Conservation (phyloP, 2,797 vertebrate genomes). For the Micromesistius poutassou region DNA sequence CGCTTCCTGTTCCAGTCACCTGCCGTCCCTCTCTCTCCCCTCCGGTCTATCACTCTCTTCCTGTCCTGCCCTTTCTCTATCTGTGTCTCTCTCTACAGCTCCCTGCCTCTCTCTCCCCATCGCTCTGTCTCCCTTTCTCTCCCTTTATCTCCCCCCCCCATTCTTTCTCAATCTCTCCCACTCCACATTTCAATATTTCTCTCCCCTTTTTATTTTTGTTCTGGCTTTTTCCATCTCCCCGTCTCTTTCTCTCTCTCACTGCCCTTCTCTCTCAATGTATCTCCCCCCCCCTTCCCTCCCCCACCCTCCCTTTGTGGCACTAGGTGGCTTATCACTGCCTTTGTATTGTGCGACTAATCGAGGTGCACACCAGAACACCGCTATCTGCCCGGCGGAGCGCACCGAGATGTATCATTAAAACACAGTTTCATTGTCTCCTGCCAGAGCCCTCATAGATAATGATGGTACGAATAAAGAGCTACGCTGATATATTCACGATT, state of each 20-base stretch:
- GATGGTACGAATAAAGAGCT: background rate
- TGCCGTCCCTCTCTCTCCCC: background rate
- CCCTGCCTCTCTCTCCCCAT: slow-evolving; percentile 9
- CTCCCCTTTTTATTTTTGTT: slow-evolving; percentile 4
- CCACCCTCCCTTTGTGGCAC: background rate
- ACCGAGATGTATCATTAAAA: background rate
- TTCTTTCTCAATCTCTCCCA: background rate
- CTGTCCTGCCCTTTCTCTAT: background rate
- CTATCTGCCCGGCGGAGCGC: background rate
- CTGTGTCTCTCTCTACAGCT: background rate
- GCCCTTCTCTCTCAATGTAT: too few relatives aligned
- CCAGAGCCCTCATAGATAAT: background rate
- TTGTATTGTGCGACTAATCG: background rate
- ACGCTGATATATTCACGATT: background rate
- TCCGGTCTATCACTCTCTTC: background rate
- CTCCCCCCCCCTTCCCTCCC: background rate
- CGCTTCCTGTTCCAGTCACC: background rate
- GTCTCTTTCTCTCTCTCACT: too few relatives aligned
- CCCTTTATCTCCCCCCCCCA: slow-evolving; percentile 1
- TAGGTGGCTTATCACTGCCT: background rate
- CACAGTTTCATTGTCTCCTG: background rate
- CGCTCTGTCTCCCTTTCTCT: slow-evolving; percentile 11
- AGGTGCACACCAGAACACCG: background rate
- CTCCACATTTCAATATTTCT: background rate
- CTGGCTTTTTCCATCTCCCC: background rate